A percentile compares a stretch with the other conserved stretches of the same genome.
Evolutionary conservation across 1,140 invertebrate genomes (phyloP).

Genomic region (Phymastichus coffea): DNA sequence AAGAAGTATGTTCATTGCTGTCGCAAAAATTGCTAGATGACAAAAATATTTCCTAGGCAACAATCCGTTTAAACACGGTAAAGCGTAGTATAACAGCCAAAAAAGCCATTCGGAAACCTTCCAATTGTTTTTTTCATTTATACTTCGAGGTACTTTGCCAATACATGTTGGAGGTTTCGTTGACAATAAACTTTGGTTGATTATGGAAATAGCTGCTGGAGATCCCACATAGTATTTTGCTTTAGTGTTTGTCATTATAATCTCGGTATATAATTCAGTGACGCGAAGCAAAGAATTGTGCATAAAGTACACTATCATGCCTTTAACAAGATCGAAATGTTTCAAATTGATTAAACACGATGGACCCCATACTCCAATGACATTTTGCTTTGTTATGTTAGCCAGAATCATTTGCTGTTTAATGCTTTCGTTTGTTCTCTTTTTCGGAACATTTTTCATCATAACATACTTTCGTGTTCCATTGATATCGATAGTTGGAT

Average conservation of each 20-base stretch:
- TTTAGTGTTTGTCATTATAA: constrained; percentile 2
- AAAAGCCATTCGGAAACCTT: constrained; percentile 30
- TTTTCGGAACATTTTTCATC: not conserved
- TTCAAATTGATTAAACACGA: constrained; percentile 25
- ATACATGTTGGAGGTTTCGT: constrained; percentile 16
- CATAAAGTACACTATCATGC: constrained; percentile 31
- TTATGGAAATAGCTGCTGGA: not conserved
- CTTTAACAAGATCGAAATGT: constrained; percentile 25
- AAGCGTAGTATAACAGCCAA: constrained; percentile 25
- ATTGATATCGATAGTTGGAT: not conserved
- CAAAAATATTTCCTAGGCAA: constrained; percentile 19
- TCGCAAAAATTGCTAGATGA: constrained; percentile 17
- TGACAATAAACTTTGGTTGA: not conserved
- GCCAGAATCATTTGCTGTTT: constrained; percentile 17
- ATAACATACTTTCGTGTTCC: constrained; percentile 1
- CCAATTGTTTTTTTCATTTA: constrained; percentile 12
- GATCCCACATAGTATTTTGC: constrained; percentile 17
- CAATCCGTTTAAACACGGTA: constrained; percentile 14
- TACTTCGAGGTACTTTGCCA: not conserved
- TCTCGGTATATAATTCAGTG: constrained; percentile 10
- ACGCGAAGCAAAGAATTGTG: constrained; percentile 27
- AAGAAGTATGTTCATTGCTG: constrained; percentile 25
- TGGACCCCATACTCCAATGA: constrained; percentile 26
- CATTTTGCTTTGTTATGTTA: not conserved
- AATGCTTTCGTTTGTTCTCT: constrained; percentile 22